Base-by-base conservation (phyloP, 2,113 vertebrate genomes). In the Hippocampus comes region DNA sequence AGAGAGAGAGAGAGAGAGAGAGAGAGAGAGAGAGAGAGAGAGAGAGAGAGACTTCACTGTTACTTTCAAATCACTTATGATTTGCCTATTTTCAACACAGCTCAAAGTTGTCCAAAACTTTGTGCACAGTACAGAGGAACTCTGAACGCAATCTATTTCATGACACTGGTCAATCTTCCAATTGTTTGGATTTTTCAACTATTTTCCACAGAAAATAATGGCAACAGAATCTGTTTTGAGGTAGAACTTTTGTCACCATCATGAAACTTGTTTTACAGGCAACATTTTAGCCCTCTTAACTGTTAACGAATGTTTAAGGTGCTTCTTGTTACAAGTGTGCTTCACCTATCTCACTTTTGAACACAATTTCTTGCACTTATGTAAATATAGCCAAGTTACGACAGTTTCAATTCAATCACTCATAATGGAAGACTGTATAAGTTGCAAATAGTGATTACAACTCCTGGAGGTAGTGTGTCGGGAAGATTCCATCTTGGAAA, bases 21-120 rank as follows among this genome's bases (percentile, higher is more conserved):
- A 55, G 66, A 51, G 11, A 14, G 66, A 56, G 12, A 14, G 30
- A 30, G 30, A 30, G 27, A 30, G 27, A 57, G 48, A 38, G 34
- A 55, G 34, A 55, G 66, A 51, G 11, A 14, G 66, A 56, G 12
- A 14, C 1, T 20, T 72, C 20, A 71, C 67, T 73, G 66, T 63
- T 73, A 42, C 68, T 83, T 85, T 75, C 23, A 75, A 63, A 69
- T 25, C 63, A 46, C 9, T 23, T 25, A 23, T 27, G 23, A 25
- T 27, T 59, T 59, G 56, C 56, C 21, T 27, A 14, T 59, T 27
- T 61, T 17, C 59, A 7, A 61, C 27, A 17, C 27, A 61, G 27
- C 25, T 59, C 3, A 27, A 27, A 27, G 23, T 8, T 34, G 59
- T 61, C 15, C 27, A 34, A 15, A 60, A 60, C 25, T 60, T 53